phyloP scores from a whole-genome alignment of 2,113 vertebrate species.

The Lampris incognitus region DNA sequence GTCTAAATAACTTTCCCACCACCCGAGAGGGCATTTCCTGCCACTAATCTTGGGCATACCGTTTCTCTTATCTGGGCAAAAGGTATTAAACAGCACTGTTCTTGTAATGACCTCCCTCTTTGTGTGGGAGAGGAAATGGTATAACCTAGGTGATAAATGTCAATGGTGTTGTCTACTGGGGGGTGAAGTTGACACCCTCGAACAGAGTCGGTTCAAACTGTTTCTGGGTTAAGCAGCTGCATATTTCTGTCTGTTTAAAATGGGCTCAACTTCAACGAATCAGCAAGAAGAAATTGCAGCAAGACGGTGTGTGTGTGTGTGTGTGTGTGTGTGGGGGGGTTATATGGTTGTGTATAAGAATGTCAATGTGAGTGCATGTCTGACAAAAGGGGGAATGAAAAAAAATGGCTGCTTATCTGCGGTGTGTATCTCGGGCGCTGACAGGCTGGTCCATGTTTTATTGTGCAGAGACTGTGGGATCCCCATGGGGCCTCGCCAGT shows the following conservation, averaged over 20 bases:
- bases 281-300: slow-evolving; percentile 56
- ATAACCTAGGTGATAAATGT: slow-evolving; percentile 55
- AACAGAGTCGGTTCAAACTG: slow-evolving; percentile 46
- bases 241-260: too few relatives aligned
- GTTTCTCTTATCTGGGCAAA: slow-evolving; percentile 68
- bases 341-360: not conserved
- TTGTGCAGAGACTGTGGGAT: slow-evolving; percentile 63
- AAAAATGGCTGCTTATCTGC: slow-evolving; percentile 68
- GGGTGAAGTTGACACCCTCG: slow-evolving; percentile 49
- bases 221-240: slow-evolving; percentile 11
- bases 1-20: slow-evolving; percentile 67
- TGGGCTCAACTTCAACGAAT: slow-evolving; percentile 57
- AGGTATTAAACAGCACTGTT: slow-evolving; percentile 64
- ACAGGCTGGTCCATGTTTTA: slow-evolving; percentile 79
- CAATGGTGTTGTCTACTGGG: slow-evolving; percentile 18
- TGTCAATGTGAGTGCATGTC: slow-evolving; percentile 11
- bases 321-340: not conserved
- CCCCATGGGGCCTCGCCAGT: slow-evolving; percentile 59
- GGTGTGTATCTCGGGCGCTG: slow-evolving; percentile 70
- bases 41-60: slow-evolving; percentile 61
- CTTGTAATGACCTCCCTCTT: slow-evolving; percentile 32
- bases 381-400: slow-evolving; percentile 33
- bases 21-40: slow-evolving; percentile 70
- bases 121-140: slow-evolving; percentile 26
- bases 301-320: slow-evolving; percentile 42